Conservation (phyloP, 2,797 vertebrate genomes). For the Dermochelys coriacea region DNA sequence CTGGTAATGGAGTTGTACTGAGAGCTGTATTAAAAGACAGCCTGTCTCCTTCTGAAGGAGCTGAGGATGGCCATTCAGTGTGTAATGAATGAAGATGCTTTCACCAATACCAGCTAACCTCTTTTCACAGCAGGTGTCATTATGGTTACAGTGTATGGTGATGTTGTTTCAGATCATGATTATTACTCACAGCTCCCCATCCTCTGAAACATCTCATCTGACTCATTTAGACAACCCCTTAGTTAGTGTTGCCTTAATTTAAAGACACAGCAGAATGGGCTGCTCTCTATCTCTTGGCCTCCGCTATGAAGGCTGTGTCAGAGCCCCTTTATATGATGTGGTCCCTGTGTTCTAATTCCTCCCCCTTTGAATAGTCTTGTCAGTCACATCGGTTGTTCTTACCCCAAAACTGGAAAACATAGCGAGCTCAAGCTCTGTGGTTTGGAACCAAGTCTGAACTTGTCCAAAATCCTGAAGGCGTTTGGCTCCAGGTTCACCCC, state of each 20-base stretch:
- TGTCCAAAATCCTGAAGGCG: neutral
- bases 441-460: neutral
- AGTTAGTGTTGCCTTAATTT: neutral
- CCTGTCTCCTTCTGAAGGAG: rapidly evolving
- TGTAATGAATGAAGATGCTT: neutral
- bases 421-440: neutral
- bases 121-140: neutral
- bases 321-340: neutral
- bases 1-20: neutral
- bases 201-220: neutral
- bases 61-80: neutral
- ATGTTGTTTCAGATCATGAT: neutral
- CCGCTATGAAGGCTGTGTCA: neutral
- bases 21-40: neutral
- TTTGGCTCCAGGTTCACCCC: neutral
- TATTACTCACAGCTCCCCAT: neutral
- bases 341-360: rapidly evolving
- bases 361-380: neutral
- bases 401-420: neutral
- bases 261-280: neutral
- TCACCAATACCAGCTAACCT: neutral
- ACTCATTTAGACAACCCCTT: neutral
- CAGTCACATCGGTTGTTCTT: rapidly evolving
- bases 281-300: neutral
- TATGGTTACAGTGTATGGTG: neutral